phyloP scores from a whole-genome alignment of 2,888 invertebrate genomes.

The Chrysomela aeneicollis region DNA sequence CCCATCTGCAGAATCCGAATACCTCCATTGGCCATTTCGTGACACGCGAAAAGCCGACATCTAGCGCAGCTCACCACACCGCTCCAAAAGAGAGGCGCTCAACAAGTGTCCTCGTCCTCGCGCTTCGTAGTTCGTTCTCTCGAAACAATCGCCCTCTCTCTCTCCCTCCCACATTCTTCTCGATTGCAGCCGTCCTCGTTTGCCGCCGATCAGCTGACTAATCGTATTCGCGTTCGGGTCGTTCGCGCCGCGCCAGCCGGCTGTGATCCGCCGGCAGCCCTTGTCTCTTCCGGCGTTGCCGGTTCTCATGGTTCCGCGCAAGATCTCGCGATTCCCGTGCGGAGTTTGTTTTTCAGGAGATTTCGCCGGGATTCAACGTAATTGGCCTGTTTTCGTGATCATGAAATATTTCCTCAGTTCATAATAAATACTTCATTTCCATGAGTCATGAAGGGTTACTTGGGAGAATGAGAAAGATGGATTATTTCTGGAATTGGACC shows the following conservation, averaged over 20 bases:
- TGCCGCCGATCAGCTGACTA: slow-evolving; percentile 35
- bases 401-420: too few species aligned
- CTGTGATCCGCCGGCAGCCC: slow-evolving; percentile 9
- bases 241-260: slow-evolving; percentile 16
- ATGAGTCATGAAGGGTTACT: too few species aligned
- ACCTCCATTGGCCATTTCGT: slow-evolving; percentile 40
- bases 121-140: slow-evolving; percentile 20
- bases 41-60: slow-evolving; percentile 19
- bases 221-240: slow-evolving; percentile 24
- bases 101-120: slow-evolving; percentile 35
- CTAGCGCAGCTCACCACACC: neutral
- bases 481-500: too few species aligned
- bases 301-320: slow-evolving; percentile 23
- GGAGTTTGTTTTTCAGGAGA: too few species aligned
- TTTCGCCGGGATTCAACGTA: too few species aligned
- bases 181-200: neutral
- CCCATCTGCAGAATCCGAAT: slow-evolving; percentile 39
- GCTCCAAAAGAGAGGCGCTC: slow-evolving; percentile 28
- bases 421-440: too few species aligned
- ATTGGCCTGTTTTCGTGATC: too few species aligned
- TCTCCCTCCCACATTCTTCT: neutral
- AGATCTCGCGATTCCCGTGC: too few species aligned
- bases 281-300: slow-evolving; percentile 35
- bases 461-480: too few species aligned
- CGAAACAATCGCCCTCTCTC: slow-evolving; percentile 28